These are phyloP conservation scores for Theristicus caerulescens DNA, from an alignment of 2,113 vertebrate species.

Conservation along the genomic window DNA sequence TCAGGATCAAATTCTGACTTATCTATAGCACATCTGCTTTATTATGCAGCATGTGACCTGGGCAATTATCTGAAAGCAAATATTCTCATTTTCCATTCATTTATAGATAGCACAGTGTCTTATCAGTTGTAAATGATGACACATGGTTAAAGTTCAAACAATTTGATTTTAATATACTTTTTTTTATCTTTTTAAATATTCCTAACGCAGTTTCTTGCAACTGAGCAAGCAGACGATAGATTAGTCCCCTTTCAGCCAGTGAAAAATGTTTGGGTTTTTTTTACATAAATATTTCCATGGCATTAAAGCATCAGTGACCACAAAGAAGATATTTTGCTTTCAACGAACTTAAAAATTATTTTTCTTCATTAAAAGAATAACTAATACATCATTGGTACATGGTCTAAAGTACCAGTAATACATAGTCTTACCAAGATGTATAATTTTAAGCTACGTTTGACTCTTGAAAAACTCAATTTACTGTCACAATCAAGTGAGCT, in stretches of 20 bases:
- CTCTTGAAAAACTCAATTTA: not conserved
- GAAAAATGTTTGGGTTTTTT: not conserved
- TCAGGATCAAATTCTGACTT: not conserved
- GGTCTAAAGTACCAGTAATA: not conserved
- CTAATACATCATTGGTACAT: not conserved
- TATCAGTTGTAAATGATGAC: not conserved
- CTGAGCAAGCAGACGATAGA: not conserved
- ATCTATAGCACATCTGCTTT: not conserved
- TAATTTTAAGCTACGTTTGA: not conserved
- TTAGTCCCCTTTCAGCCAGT: not conserved
- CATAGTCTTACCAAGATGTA: not conserved
- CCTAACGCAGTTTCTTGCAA: not conserved
- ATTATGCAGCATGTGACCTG: not conserved
- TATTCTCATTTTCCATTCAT: not conserved
- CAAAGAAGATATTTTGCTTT: not conserved
- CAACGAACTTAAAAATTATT: not conserved
- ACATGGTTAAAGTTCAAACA: not conserved
- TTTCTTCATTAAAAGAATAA: not conserved
- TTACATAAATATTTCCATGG: no score
- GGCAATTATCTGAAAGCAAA: slow-evolving; percentile 7
- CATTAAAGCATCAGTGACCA: not conserved
- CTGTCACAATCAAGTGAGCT: not conserved
- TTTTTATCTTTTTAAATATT: not conserved
- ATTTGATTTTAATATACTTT: not conserved
- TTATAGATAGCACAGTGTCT: not conserved